A percentile compares a stretch with the other conserved stretches of the same genome.
These are phyloP conservation scores for Lipophrys pholis DNA, from an alignment of 2,113 vertebrate genomes.

Conservation along the genomic window DNA sequence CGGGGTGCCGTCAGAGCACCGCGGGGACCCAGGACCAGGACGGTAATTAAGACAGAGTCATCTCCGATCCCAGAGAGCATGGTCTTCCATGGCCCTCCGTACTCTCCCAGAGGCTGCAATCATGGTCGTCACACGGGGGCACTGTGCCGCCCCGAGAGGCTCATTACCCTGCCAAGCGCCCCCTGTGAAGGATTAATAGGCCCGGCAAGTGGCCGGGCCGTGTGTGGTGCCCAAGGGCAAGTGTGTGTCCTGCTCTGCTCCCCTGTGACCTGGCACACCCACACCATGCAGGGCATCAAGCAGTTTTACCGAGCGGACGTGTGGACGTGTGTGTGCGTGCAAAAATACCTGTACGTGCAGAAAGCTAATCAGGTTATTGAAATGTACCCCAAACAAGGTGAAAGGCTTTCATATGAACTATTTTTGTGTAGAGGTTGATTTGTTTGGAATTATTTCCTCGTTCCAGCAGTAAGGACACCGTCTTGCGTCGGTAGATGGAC, in stretches of 20 bases:
- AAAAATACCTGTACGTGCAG: background rate
- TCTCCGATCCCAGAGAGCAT: constrained; percentile 60
- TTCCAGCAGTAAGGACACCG: no score
- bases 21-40: constrained; percentile 49
- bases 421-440: no score
- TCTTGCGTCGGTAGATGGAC: no score
- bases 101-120: constrained; percentile 67
- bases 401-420: no score
- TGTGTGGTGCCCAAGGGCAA: constrained; percentile 59
- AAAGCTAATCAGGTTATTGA: constrained; percentile 1
- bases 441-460: no score
- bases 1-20: constrained; percentile 46
- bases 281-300: constrained; percentile 34
- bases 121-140: constrained; percentile 66
- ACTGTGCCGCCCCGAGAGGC: constrained; percentile 76
- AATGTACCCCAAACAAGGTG: constrained; percentile 7
- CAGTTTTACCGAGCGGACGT: constrained; percentile 44
- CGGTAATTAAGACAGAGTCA: constrained; percentile 79
- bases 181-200: constrained; percentile 82
- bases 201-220: constrained; percentile 69
- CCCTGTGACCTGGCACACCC: constrained; percentile 56
- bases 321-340: constrained; percentile 26
- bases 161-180: constrained; percentile 83
- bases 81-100: constrained; percentile 64
- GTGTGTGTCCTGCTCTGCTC: constrained; percentile 54